Percentiles rank a stretch among this genome's conserved stretches.
These are phyloP conservation scores for Drosophila navojoa DNA, from an alignment of 1,140 invertebrate genomes.

Conservation along the genomic window DNA sequence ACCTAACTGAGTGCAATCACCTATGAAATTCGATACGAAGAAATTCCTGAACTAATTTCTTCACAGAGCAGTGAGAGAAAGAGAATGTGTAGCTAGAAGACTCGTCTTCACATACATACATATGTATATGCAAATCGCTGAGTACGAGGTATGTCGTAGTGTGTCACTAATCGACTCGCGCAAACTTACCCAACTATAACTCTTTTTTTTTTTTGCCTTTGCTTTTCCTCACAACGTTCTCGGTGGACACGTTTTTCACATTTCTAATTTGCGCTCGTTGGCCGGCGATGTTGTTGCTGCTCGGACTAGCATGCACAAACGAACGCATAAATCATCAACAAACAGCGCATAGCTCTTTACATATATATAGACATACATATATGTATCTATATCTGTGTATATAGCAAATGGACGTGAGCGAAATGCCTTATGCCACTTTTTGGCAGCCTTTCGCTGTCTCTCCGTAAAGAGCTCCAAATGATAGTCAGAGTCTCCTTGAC, in stretches of 20 bases:
- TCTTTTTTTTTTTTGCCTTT: neutral
- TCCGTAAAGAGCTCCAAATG: slow-evolving; percentile 12
- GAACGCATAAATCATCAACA: slow-evolving; percentile 13
- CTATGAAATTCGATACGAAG: too few relatives aligned
- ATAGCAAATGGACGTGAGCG: slow-evolving; percentile 30
- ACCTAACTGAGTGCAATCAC: too few relatives aligned
- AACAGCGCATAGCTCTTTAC: neutral
- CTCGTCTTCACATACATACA: too few relatives aligned
- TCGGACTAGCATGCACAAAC: slow-evolving; percentile 20
- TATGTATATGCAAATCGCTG: too few relatives aligned
- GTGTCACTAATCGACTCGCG: neutral
- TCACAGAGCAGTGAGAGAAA: too few relatives aligned
- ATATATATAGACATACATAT: too few relatives aligned
- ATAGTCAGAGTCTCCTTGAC: slow-evolving; percentile 34
- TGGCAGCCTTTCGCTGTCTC: slow-evolving; percentile 14
- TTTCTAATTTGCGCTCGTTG: slow-evolving; percentile 63
- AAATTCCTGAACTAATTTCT: too few relatives aligned
- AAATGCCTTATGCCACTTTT: slow-evolving; percentile 37
- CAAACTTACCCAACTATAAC: neutral
- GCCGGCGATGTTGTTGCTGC: neutral
- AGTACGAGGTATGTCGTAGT: neutral
- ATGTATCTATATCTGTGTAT: neutral
- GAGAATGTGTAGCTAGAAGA: too few relatives aligned
- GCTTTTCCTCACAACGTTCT: neutral
- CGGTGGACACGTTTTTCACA: slow-evolving; percentile 56